Conservation (phyloP, 2,797 vertebrate species). For the Esox lucius region DNA sequence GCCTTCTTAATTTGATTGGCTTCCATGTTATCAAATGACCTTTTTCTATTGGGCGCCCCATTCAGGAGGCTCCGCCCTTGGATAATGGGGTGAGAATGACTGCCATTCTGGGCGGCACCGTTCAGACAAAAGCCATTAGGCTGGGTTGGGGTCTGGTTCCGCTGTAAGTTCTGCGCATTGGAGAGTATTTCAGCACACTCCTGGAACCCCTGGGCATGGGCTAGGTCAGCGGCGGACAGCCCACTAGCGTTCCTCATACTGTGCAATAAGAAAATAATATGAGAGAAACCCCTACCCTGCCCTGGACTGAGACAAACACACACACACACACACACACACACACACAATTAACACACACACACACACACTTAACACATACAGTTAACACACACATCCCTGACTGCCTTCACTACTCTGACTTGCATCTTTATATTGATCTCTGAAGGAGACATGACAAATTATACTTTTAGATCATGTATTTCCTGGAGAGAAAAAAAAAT, state of each 20-base stretch:
- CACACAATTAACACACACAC: slow-evolving; percentile 33
- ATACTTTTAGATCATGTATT: slow-evolving; percentile 70
- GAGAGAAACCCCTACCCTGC: slow-evolving; percentile 62
- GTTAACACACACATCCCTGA: slow-evolving; percentile 47
- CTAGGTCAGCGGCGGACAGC: slow-evolving; percentile 98
- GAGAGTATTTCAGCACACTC: slow-evolving; percentile 95
- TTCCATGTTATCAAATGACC: slow-evolving; percentile 87
- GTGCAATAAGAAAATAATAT: slow-evolving; percentile 85
- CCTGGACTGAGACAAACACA: slow-evolving; percentile 19
- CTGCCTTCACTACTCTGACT: slow-evolving; percentile 62
- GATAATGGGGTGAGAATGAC: slow-evolving; percentile 70
- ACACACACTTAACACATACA: slow-evolving; percentile 33
- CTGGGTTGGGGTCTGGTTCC: slow-evolving; percentile 80
- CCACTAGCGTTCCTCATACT: slow-evolving; percentile 99
- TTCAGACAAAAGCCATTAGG: slow-evolving; percentile 83
- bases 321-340: slow-evolving; percentile 38
- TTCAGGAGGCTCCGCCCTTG: slow-evolving; percentile 76
- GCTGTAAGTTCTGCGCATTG: slow-evolving; percentile 92
- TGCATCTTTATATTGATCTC: slow-evolving; percentile 47
- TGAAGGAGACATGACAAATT: slow-evolving; percentile 63
- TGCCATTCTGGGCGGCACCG: slow-evolving; percentile 80
- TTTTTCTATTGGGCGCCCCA: slow-evolving; percentile 87
- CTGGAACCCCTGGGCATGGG: slow-evolving; percentile 96
- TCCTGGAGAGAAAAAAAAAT: slow-evolving; percentile 22
- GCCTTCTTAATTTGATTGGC: slow-evolving; percentile 88